A percentile compares a stretch with the other conserved stretches of the same genome.
phyloP scores from a whole-genome alignment of 1,140 invertebrate genomes.

The Drosophila elegans region DNA sequence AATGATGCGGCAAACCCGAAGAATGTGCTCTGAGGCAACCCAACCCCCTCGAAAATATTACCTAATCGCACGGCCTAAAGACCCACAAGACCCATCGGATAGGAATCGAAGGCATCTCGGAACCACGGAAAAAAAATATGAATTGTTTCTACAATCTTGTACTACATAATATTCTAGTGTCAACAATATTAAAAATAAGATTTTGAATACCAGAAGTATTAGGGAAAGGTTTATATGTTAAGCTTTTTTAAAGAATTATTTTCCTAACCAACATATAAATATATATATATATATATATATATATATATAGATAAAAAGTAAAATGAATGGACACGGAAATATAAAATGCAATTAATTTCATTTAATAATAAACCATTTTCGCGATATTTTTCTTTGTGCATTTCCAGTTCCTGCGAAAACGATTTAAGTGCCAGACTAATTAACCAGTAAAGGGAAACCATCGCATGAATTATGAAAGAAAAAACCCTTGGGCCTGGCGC shows the following conservation, averaged over 20 bases:
- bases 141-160: too few relatives aligned
- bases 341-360: not conserved
- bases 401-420: constrained; percentile 26
- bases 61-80: constrained; percentile 49
- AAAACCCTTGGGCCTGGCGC: constrained; percentile 53
- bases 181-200: not conserved
- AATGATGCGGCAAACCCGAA: constrained; percentile 49
- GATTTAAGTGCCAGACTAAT: constrained; percentile 61
- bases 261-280: too few relatives aligned
- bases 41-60: constrained; percentile 42
- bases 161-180: not conserved
- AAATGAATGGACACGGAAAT: too few relatives aligned
- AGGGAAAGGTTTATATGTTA: too few relatives aligned
- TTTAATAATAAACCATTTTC: too few relatives aligned
- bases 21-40: constrained; percentile 28
- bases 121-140: constrained; percentile 3
- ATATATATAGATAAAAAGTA: too few relatives aligned
- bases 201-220: too few relatives aligned
- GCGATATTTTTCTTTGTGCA: constrained; percentile 1
- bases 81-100: constrained; percentile 4
- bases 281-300: too few relatives aligned
- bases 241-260: too few relatives aligned
- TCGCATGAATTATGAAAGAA: constrained; percentile 29
- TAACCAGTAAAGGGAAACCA: constrained; percentile 42
- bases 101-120: not conserved